Evolutionary conservation across 2,888 invertebrate species (phyloP).

Genomic region (Beris chalybata): DNA sequence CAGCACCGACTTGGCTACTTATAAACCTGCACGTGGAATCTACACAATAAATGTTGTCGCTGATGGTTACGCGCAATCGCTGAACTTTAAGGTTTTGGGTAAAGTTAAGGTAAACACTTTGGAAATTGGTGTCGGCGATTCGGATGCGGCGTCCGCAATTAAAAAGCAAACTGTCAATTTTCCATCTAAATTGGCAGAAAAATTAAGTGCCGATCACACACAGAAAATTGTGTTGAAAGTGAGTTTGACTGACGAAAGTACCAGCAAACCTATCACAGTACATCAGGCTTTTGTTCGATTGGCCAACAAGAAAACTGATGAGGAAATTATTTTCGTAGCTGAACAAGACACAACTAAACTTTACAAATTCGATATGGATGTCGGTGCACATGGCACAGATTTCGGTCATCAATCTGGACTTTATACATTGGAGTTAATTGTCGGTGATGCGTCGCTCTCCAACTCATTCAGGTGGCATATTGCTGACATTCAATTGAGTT

Average conservation of each 20-base stretch:
- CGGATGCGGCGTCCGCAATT: constrained; percentile 84
- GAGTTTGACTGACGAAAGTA: constrained; percentile 70
- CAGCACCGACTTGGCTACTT: constrained; percentile 73
- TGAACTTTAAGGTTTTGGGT: constrained; percentile 72
- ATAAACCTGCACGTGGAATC: constrained; percentile 80
- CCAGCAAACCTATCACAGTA: constrained; percentile 69
- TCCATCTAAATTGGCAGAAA: constrained; percentile 70
- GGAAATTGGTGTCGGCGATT: constrained; percentile 87
- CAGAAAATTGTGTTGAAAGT: constrained; percentile 87
- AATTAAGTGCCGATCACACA: constrained; percentile 82
- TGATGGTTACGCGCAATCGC: constrained; percentile 63
- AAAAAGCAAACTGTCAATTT: constrained; percentile 73
- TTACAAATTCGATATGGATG: constrained; percentile 91
- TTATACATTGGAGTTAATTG: constrained; percentile 79
- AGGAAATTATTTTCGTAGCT: constrained; percentile 92
- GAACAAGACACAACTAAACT: constrained; percentile 77
- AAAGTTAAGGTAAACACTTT: constrained; percentile 74
- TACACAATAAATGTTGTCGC: constrained; percentile 81
- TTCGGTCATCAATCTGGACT: constrained; percentile 75
- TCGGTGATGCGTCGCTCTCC: constrained; percentile 89
- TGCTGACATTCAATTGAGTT: constrained; percentile 75
- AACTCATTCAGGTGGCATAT: constrained; percentile 89
- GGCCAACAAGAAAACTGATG: constrained; percentile 64
- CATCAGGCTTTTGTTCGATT: constrained; percentile 89
- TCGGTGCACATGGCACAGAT: constrained; percentile 77